Base-by-base conservation (phyloP, 2,888 invertebrate genomes). In the Drepana falcataria region DNA sequence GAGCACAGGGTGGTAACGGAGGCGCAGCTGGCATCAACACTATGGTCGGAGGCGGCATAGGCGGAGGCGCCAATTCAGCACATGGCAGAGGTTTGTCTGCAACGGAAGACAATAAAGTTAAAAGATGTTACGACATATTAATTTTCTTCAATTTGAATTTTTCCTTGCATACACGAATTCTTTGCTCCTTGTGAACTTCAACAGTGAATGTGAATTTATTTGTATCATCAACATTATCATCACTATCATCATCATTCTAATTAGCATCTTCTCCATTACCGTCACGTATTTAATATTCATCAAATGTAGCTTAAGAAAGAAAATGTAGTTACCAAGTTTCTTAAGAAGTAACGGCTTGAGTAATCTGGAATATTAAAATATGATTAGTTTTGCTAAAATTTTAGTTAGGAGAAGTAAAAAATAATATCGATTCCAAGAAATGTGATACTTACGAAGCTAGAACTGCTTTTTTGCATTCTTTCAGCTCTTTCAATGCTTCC, bases 401-500 rank as follows among this genome's bases (percentile, higher is more conserved):
- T 37, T 2, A 47, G 9, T 9, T 44, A 44, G 9, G 2, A 6
- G 9, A 44, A 2, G 1, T 2, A 9, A 9, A 7, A 9, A 9
- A 44, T 3, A 2, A 2, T 44, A 44, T 9, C 9, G 21, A 21
- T 5, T 37, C 3, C 52, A 49, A 48, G 48, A 5, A 52, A 48
- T 51, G 4, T 4, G 49, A 56, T 68, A 87, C 90, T 77, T 75
- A 90, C 90, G 86, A 71, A 51, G 83, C 75, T 21, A 88, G 60
- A 2, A 83, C 81, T 2, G 73, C 63, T 66, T 90, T 91, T 59
- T 84, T 81, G 63, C 87, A 90, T 70, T 87, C 87, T 62, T 89
- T 90, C 71, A 89, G 73, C 51, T 87, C 89, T 55, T 87, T 85
- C 1, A 91, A 59, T 0, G 85, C 84, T 58, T 90, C 88, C 59